These are phyloP conservation scores for Planiliza haematocheilus DNA, from an alignment of 2,113 vertebrate species.

Conservation along the genomic window DNA sequence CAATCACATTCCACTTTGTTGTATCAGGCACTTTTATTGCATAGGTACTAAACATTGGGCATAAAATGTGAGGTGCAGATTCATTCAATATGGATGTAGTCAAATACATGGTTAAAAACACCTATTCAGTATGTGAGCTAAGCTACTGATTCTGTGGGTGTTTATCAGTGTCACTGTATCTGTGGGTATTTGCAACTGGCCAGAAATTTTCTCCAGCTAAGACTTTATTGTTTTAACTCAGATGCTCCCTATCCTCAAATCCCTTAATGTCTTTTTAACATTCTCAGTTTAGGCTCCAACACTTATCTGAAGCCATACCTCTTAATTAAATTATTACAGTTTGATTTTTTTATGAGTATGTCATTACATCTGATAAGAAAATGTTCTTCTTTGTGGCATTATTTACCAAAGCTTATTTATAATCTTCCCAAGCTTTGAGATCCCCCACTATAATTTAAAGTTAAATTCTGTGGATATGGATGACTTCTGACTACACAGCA, in stretches of 20 bases:
- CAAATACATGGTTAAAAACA: constrained; percentile 14
- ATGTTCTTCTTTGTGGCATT: neutral
- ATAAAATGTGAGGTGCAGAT: constrained; percentile 13
- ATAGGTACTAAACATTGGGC: too few relatives aligned
- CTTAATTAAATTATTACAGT: constrained; percentile 20
- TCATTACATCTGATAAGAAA: constrained; percentile 16
- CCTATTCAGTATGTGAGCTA: neutral
- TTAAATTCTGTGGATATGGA: constrained; percentile 19
- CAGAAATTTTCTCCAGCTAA: constrained; percentile 1
- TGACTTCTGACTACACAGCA: neutral
- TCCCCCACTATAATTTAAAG: constrained; percentile 2
- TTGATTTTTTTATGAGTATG: constrained; percentile 16
- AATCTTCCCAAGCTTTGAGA: neutral
- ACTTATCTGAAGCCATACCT: neutral
- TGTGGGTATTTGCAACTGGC: neutral
- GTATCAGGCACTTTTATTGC: too few relatives aligned
- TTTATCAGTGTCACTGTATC: constrained; percentile 12
- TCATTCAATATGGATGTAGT: constrained; percentile 11
- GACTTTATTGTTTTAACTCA: constrained; percentile 11
- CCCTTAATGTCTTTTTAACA: constrained; percentile 9
- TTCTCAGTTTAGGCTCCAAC: neutral
- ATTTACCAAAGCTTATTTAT: neutral
- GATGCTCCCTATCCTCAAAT: neutral
- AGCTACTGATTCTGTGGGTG: too few relatives aligned
- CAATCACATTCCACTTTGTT: too few relatives aligned